These are phyloP conservation scores for Lutraria rhynchaena DNA, from an alignment of 1,140 invertebrate species.

Conservation along the genomic window DNA sequence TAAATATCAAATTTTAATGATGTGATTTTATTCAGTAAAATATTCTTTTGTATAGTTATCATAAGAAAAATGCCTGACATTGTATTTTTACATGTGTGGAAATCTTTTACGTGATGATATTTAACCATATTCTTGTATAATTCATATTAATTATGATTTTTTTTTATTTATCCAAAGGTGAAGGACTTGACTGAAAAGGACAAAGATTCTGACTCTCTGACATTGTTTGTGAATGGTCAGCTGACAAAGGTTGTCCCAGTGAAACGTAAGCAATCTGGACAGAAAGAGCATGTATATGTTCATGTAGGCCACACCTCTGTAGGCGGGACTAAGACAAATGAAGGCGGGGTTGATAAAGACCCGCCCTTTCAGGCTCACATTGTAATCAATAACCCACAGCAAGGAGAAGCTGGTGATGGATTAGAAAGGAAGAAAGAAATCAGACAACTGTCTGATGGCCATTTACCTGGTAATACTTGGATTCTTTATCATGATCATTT, in stretches of 20 bases:
- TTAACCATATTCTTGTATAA: background rate
- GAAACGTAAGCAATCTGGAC: background rate
- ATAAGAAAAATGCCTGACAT: too few species aligned
- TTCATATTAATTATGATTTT: background rate
- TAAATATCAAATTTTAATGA: too few species aligned
- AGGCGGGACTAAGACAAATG: constrained; percentile 1
- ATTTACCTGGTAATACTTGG: constrained; percentile 15
- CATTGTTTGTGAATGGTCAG: constrained; percentile 40
- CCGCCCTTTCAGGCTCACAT: constrained; percentile 34
- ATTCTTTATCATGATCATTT: too few species aligned
- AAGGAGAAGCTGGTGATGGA: constrained; percentile 2
- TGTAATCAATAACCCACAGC: constrained; percentile 9
- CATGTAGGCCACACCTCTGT: background rate
- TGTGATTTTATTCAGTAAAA: too few species aligned
- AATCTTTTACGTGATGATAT: constrained; percentile 1
- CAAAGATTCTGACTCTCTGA: constrained; percentile 19
- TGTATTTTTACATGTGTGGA: background rate
- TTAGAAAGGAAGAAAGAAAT: constrained; percentile 17
- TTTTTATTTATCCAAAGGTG: too few species aligned
- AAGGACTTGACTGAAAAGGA: background rate
- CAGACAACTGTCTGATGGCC: constrained; percentile 13
- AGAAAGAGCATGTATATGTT: constrained; percentile 15
- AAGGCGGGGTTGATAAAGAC: background rate
- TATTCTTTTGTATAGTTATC: too few species aligned
- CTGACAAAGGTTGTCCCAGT: constrained; percentile 29